Evolutionary conservation across 2,113 vertebrate genomes (phyloP).

Genomic region (Chloebia gouldiae): DNA sequence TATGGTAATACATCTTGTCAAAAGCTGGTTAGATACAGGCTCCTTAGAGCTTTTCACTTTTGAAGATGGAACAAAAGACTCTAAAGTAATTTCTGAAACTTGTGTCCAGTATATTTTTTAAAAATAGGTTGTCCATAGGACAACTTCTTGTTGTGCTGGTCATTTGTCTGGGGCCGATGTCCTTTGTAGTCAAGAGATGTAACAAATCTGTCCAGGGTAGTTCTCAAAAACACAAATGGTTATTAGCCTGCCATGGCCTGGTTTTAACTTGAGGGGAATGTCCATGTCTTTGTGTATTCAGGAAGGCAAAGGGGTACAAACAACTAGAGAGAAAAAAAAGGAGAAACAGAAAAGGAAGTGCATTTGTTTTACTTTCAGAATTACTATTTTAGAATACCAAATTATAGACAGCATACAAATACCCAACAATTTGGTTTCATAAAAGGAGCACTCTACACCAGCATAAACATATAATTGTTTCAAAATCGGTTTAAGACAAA

Average conservation of each 20-base stretch:
- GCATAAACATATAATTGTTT: background rate
- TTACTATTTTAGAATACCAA: background rate
- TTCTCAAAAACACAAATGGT: background rate
- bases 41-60: background rate
- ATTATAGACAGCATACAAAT: background rate
- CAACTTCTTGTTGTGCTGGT: background rate
- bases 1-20: background rate
- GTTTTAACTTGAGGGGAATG: background rate
- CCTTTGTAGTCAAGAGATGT: background rate
- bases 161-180: background rate
- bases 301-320: background rate
- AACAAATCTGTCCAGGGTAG: background rate
- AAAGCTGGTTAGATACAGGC: background rate
- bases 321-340: background rate
- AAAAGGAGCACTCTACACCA: background rate
- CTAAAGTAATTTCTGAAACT: background rate
- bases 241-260: background rate
- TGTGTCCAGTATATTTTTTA: background rate
- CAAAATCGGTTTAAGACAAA: constrained; percentile 12
- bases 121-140: background rate
- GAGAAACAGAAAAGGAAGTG: background rate
- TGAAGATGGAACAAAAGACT: background rate
- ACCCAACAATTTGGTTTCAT: background rate
- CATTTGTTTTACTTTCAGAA: constrained; percentile 16
- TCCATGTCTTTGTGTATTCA: background rate